phyloP scores from a whole-genome alignment of 2,888 invertebrate species.

The Nomada goodeniana region DNA sequence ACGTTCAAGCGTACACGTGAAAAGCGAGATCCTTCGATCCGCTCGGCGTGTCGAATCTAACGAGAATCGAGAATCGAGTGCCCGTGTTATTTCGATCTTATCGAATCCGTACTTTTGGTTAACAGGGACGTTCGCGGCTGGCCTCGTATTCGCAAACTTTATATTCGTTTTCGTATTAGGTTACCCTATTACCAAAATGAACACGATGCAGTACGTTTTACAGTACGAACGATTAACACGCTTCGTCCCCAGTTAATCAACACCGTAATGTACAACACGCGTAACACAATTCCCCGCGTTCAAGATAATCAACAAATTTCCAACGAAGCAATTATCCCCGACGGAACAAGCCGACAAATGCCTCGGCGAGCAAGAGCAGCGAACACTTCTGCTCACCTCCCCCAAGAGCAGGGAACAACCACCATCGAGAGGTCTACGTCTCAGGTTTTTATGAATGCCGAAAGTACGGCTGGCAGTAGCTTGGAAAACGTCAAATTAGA shows the following conservation, averaged over 20 bases:
- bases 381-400: not conserved
- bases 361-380: not conserved
- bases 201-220: no score
- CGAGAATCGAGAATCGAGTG: no score
- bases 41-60: constrained; percentile 23
- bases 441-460: constrained; percentile 39
- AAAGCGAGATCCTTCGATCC: constrained; percentile 56
- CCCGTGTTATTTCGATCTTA: no score
- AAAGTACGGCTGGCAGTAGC: constrained; percentile 35
- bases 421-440: not conserved
- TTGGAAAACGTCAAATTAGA: constrained; percentile 66
- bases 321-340: not conserved
- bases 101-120: no score
- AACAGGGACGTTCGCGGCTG: no score
- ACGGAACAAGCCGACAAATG: not conserved
- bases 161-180: no score
- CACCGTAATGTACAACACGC: not conserved
- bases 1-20: constrained; percentile 40
- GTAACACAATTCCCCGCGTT: no score
- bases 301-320: constrained; percentile 18
- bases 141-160: no score
- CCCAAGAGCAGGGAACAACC: constrained; percentile 17
- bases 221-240: not conserved
- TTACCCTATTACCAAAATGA: no score
- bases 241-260: not conserved